These are phyloP conservation scores for Branchellion lobata DNA, from an alignment of 2,888 invertebrate genomes.

Conservation along the genomic window DNA sequence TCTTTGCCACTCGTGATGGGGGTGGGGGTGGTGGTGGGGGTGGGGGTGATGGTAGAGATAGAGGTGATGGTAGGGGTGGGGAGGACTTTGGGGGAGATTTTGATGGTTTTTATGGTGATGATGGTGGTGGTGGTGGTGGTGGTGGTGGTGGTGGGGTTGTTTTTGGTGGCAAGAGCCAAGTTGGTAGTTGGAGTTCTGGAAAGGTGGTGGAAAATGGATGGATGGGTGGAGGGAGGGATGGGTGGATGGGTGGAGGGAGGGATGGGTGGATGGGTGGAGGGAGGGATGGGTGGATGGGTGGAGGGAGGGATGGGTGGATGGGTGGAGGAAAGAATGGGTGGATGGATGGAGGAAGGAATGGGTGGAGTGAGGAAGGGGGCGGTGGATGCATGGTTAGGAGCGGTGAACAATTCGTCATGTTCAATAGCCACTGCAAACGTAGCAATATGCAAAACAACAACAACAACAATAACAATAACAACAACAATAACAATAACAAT, in stretches of 20 bases:
- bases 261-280: too few species aligned
- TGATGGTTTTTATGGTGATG: not conserved
- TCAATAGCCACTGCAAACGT: too few species aligned
- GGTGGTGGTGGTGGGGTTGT: not conserved
- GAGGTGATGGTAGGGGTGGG: not conserved
- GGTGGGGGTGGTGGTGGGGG: not conserved
- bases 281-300: too few species aligned
- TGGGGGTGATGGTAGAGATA: not conserved
- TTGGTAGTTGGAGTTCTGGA: not conserved
- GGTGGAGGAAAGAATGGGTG: too few species aligned
- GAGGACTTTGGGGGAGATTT: not conserved
- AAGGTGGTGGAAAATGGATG: not conserved
- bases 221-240: too few species aligned
- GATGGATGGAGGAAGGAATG: too few species aligned
- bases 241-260: too few species aligned
- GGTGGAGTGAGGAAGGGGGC: too few species aligned
- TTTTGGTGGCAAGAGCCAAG: not conserved
- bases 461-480: not conserved
- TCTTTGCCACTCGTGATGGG: not conserved
- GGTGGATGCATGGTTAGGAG: too few species aligned
- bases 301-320: too few species aligned
- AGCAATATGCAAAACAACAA: not conserved
- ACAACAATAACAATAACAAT: not conserved
- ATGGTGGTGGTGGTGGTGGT: not conserved
- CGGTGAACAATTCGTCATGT: too few species aligned